Evolutionary conservation across 1,140 invertebrate genomes (phyloP), one percentile per base, ranked within the genome.

Genomic region (Chrysomallon squamiferum): DNA sequence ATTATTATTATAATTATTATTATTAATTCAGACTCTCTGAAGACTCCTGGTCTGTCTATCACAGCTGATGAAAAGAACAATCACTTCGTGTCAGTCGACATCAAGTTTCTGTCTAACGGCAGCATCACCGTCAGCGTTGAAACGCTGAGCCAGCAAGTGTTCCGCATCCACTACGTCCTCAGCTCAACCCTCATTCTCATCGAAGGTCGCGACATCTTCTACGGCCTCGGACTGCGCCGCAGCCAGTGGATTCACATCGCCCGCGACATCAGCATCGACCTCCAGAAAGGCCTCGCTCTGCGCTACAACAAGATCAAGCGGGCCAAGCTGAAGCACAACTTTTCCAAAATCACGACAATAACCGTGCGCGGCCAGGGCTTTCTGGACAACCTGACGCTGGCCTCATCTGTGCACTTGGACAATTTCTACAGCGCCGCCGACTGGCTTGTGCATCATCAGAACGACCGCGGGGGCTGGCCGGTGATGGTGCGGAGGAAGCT

Each of bases 371-470:
- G 95, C 47, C 87, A 89, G 65, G 93, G 95, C 2, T 88, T 70
- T 20, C 47, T 85, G 27, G 81, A 85, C 56, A 85, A 86, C 65
- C 62, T 85, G 11, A 82, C 79, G 5, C n/a, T 85, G 29, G 70
- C 79, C 0, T 63, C 69, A 0, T 72, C 76, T 18, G 77, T 72
- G 7, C 95, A 95, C 86, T 82, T 98, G 57, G 93, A 91, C 58
- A 92, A 95, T 82, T 98, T 98, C 87, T 94, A 93, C 76, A 91
- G 93, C 80, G 92, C 96, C 2, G 95, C 95, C 18, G 90, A 94
- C 75, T 99, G 96, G 96, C 92, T 99, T 79, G 90, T 96, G 3
- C 86, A 87, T 25, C 90, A 95, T 87, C 97, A 99, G 86, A 96
- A 98, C 1, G 94, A 97, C 85, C 91, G 91, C 0, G 89, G 97